Conservation (phyloP, 2,797 vertebrate species). For the Paguma larvata region DNA sequence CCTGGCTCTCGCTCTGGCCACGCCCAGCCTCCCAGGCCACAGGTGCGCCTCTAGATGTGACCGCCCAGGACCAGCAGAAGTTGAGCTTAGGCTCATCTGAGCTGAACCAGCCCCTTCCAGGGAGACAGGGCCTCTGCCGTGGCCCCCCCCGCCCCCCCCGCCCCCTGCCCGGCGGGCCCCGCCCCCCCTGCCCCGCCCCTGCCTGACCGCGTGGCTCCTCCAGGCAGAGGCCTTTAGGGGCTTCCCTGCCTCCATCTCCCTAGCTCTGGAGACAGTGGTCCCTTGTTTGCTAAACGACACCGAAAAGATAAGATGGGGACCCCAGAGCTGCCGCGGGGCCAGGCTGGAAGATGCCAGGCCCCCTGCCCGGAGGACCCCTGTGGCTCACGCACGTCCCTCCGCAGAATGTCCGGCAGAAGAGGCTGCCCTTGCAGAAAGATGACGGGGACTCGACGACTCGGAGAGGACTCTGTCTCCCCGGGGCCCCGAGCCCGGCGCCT, state of each 20-base stretch:
- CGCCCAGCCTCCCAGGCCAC: neutral
- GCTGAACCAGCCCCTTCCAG: neutral
- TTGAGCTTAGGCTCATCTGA: neutral
- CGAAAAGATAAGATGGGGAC: neutral
- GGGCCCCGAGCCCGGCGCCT: neutral
- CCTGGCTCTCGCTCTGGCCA: neutral
- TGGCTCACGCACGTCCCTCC: rapidly evolving
- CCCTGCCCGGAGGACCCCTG: neutral
- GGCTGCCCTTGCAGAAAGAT: neutral
- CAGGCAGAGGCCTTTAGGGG: neutral
- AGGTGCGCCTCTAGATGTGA: neutral
- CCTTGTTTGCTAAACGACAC: neutral
- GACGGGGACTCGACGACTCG: neutral
- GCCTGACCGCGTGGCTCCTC: too few relatives aligned
- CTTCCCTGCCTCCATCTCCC: neutral
- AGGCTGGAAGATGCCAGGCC: neutral
- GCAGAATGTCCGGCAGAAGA: neutral
- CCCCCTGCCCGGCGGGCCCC: too few relatives aligned
- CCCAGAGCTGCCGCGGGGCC: neutral
- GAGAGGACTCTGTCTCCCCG: neutral
- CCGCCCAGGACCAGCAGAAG: neutral
- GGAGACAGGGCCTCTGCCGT: too few relatives aligned
- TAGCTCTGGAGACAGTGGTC: neutral
- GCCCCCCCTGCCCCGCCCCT: too few relatives aligned
- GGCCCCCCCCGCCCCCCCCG: too few relatives aligned